phyloP scores from a whole-genome alignment of 2,797 vertebrate genomes.

The Hybognathus amarus region DNA sequence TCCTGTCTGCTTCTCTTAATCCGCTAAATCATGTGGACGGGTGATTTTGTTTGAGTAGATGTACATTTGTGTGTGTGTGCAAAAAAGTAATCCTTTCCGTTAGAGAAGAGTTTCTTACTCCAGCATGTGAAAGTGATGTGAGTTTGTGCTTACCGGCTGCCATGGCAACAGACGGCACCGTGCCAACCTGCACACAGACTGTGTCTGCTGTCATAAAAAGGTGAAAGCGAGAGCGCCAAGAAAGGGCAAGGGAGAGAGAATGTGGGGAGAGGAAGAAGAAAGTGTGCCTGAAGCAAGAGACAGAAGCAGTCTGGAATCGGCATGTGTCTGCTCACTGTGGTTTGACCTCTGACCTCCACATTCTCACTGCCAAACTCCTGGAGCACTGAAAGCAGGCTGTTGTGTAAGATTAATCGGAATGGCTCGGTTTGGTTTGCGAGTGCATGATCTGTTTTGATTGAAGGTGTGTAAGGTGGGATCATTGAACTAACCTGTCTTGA shows the following conservation, averaged over 20 bases:
- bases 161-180: slow-evolving; percentile 53
- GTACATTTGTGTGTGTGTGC: neutral
- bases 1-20: slow-evolving; percentile 40
- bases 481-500: slow-evolving; percentile 2
- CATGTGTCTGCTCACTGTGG: slow-evolving; percentile 32
- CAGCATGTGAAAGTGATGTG: slow-evolving; percentile 48
- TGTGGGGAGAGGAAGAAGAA: slow-evolving; percentile 31
- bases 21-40: slow-evolving; percentile 40
- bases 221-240: slow-evolving; percentile 27
- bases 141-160: slow-evolving; percentile 58
- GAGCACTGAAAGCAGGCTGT: slow-evolving; percentile 12
- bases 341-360: slow-evolving; percentile 27
- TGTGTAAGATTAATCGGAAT: neutral
- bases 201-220: slow-evolving; percentile 51
- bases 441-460: slow-evolving; percentile 18
- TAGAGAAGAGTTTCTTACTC: slow-evolving; percentile 34
- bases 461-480: slow-evolving; percentile 24
- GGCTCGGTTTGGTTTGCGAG: neutral
- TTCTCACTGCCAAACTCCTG: neutral
- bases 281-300: slow-evolving; percentile 26
- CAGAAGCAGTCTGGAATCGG: slow-evolving; percentile 24
- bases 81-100: slow-evolving; percentile 50
- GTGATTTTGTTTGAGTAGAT: neutral
- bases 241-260: slow-evolving; percentile 1
- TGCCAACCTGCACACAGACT: slow-evolving; percentile 53